Evolutionary conservation across 2,113 vertebrate species (phyloP).

Genomic region (Neolamprologus fasciatus): DNA sequence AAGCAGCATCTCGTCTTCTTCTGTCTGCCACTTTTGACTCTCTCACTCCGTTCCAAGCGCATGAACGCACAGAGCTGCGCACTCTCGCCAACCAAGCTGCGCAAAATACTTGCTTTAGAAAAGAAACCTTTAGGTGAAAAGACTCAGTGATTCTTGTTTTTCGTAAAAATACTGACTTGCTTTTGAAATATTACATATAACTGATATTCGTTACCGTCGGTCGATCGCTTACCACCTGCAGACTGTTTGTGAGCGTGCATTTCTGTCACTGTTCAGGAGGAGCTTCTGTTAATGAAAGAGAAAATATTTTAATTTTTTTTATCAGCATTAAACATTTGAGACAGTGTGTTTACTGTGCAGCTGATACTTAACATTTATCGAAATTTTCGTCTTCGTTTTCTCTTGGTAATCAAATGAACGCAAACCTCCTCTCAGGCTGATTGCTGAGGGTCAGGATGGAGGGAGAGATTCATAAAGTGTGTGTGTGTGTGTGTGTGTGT

Average conservation of each 20-base stretch:
- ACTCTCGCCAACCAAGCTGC: background rate
- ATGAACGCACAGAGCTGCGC: conserved; percentile 22
- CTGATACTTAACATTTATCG: background rate
- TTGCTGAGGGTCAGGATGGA: background rate
- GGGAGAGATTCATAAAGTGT: background rate
- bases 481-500: background rate
- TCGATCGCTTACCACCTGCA: conserved; percentile 2
- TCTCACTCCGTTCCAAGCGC: conserved; percentile 24
- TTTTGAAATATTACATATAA: background rate
- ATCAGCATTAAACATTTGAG: conserved; percentile 3
- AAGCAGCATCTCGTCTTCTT: background rate
- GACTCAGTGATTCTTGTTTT: background rate
- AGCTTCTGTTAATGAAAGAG: conserved; percentile 11
- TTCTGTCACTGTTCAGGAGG: background rate
- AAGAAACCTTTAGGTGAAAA: background rate
- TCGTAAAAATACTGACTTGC: background rate
- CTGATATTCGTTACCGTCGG: background rate
- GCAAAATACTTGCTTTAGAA: background rate
- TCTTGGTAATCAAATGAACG: background rate
- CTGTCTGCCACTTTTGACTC: conserved; percentile 25
- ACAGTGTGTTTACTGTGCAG: conserved; percentile 31
- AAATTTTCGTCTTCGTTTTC: background rate
- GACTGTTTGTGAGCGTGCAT: background rate
- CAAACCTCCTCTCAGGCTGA: background rate
- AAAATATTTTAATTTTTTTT: background rate